Base-by-base conservation (phyloP, 2,797 vertebrate genomes). In the Sardinella longiceps region DNA sequence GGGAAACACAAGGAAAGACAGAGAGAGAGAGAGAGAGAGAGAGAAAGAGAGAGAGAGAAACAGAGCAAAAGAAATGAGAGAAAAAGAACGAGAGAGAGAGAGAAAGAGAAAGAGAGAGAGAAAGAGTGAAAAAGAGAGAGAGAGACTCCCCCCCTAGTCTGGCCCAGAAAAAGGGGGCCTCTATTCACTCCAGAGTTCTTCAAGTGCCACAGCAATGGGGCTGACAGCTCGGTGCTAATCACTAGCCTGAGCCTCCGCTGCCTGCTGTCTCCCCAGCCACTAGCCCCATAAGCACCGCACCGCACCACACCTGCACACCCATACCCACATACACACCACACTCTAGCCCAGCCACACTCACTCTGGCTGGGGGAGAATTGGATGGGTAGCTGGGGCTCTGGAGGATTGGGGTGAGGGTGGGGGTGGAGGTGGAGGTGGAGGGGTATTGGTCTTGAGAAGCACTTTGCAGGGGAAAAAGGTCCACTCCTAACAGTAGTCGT, bases 181-280 rank as follows among this genome's bases (percentile, higher is more conserved):
- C 86, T 86, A 88, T 90, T 90, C 88, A 88, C 83, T 88, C 84
- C 85, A 70, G 83, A 89, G 81, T 86, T 87, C 58, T 87, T 88
- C 85, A 86, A 90, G 87, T 90, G 86, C 85, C 84, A 86, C 74
- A 28, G 84, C 87, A 86, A 82, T 86, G 82, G 82, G 87, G 58
- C 85, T 89, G 87, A 88, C 87, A 88, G 87, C 84, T 88, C 66
- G 25, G 28, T 86, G 50, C 91, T 86, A 87, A 12, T 84, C 87
- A 43, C 84, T 86, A 90, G 88, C 92, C 91, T 92, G 88, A 10
- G 39, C 84, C 80, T 83, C 28, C 81, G 87, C 88, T 91, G 87
- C 80, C 30, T 92, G 70, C 70, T 77, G 70, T 77, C 70, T 77
- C 70, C 10, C 70, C 15, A 43, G 37, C 37, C 70, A 43, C 33